Percentiles rank a stretch among this genome's conserved stretches.
phyloP scores from a whole-genome alignment of 2,888 invertebrate genomes.

The Cryptus viduatorius region DNA sequence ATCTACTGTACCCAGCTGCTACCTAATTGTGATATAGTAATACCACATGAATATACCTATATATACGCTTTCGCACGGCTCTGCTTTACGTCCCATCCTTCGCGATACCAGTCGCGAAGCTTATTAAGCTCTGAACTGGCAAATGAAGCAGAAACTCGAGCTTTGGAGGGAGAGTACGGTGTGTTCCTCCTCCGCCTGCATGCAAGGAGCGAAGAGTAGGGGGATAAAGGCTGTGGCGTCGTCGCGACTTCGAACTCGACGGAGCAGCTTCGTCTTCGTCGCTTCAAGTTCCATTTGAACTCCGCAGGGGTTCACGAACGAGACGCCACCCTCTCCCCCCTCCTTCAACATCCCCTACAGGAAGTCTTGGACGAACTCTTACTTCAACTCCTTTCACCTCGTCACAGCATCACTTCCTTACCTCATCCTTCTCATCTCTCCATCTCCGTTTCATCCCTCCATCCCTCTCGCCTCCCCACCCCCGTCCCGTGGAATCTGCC shows the following conservation, averaged over 20 bases:
- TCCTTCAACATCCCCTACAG: constrained; percentile 9
- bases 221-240: constrained; percentile 1
- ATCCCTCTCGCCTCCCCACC: not conserved
- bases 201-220: not conserved
- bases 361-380: constrained; percentile 41
- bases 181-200: not conserved
- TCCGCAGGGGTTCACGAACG: constrained; percentile 19
- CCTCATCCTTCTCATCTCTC: constrained; percentile 27
- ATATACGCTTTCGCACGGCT: constrained; percentile 12
- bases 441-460: not conserved
- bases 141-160: constrained; percentile 59
- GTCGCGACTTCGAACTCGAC: constrained; percentile 40
- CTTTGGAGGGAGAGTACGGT: constrained; percentile 7
- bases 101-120: constrained; percentile 33
- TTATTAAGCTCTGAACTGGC: constrained; percentile 47
- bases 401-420: constrained; percentile 24
- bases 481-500: constrained; percentile 1
- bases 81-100: not conserved
- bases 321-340: not conserved
- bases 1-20: constrained; percentile 7
- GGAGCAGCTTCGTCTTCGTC: constrained; percentile 40
- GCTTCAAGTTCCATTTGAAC: constrained; percentile 44
- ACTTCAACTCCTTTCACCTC: constrained; percentile 41
- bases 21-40: constrained; percentile 15
- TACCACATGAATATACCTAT: constrained; percentile 4